phyloP scores from a whole-genome alignment of 92 coral and sea anemone genomes.

The Muricea muricata region DNA sequence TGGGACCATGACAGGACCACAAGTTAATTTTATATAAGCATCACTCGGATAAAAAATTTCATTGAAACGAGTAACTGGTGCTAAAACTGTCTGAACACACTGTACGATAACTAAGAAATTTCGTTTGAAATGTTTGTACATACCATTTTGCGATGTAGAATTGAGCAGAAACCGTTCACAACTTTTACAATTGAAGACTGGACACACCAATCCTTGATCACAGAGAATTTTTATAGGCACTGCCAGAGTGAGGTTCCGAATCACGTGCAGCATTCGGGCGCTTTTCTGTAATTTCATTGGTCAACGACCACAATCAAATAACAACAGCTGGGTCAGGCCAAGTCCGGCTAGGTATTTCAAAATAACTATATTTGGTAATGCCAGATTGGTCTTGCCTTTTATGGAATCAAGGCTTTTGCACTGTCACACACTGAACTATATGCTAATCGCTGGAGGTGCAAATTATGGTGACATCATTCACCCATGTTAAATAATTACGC shows the following conservation, averaged over 20 bases:
- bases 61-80: neutral
- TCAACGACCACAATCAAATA: constrained; percentile 24
- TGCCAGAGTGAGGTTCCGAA: no score
- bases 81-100: neutral
- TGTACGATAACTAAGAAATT: neutral
- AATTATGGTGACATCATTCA: no score
- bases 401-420: neutral
- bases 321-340: constrained; percentile 13
- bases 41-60: neutral
- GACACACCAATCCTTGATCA: neutral
- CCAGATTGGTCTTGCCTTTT: constrained; percentile 9
- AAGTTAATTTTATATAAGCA: neutral
- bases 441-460: neutral
- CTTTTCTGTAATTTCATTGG: constrained; percentile 21
- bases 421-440: no score
- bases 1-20: neutral
- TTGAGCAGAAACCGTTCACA: neutral
- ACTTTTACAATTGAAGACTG: neutral
- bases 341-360: no score
- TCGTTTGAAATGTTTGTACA: neutral
- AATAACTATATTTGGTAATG: no score
- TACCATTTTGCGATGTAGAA: constrained; percentile 20
- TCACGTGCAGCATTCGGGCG: constrained; percentile 36
- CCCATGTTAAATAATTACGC: no score
- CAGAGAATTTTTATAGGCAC: no score